phyloP scores from a whole-genome alignment of 92 coral and sea anemone species.

The Epizoanthus rinbou region DNA sequence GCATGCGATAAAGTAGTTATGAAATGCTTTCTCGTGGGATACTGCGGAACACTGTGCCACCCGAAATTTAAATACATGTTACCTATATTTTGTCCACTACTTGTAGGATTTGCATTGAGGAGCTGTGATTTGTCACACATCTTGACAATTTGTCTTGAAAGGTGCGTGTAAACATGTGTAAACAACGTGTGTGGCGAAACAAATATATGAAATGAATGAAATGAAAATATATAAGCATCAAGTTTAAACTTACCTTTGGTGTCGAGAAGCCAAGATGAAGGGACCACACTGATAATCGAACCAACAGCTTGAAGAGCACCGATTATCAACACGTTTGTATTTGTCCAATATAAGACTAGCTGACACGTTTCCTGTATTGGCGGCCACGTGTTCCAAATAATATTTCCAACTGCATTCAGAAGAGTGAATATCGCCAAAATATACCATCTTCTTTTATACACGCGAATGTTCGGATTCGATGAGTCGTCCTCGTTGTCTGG shows the following conservation, averaged over 20 bases:
- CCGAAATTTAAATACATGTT: no score
- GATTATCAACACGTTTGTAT: slow-evolving; percentile 80
- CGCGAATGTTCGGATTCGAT: slow-evolving; percentile 41
- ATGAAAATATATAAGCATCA: no score
- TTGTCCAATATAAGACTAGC: slow-evolving; percentile 86
- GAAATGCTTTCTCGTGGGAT: no score
- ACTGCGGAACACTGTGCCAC: no score
- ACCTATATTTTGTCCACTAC: no score
- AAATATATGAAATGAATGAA: no score
- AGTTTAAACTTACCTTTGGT: slow-evolving; percentile 76
- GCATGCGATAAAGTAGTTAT: no score
- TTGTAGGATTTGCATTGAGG: no score
- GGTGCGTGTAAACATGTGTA: no score
- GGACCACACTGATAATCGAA: slow-evolving; percentile 83
- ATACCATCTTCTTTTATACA: slow-evolving; percentile 91
- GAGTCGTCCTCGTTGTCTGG: background rate
- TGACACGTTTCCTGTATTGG: slow-evolving; percentile 95
- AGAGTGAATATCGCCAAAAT: slow-evolving; percentile 75
- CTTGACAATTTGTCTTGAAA: no score
- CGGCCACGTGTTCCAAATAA: slow-evolving; percentile 98
- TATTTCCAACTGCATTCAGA: slow-evolving; percentile 74
- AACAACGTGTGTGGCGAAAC: no score
- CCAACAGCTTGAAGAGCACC: slow-evolving; percentile 94
- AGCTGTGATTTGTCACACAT: no score
- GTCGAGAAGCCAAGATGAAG: slow-evolving; percentile 93